Conservation (phyloP, 2,113 vertebrate genomes). For the Nycticebus coucang region DNA sequence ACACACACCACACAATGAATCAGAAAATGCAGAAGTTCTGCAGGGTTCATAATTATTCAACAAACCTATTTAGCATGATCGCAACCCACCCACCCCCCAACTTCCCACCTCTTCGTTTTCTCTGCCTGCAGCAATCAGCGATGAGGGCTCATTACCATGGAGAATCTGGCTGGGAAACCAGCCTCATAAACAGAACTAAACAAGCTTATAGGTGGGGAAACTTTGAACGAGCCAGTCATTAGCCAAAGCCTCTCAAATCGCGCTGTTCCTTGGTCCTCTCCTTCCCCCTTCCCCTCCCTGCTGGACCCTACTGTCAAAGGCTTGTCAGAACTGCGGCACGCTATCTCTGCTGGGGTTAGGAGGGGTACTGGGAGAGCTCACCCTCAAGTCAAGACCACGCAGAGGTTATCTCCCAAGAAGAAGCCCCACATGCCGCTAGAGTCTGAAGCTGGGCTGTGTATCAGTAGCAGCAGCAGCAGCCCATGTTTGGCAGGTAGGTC, state of each 20-base stretch:
- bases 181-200: conserved; percentile 54
- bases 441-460: not conserved
- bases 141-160: conserved; percentile 73
- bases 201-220: not conserved
- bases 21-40: conserved; percentile 80
- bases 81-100: conserved; percentile 1
- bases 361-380: not conserved
- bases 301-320: not conserved
- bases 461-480: fast-evolving
- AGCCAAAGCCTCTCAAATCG: conserved; percentile 53
- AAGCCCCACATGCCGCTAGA: fast-evolving
- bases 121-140: conserved; percentile 77
- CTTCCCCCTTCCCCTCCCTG: not conserved
- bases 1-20: conserved; percentile 72
- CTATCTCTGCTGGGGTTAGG: not conserved
- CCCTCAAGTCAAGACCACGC: not conserved
- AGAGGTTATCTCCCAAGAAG: not conserved
- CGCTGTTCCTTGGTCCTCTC: fast-evolving
- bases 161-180: conserved; percentile 75
- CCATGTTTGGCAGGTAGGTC: fast-evolving
- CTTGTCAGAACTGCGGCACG: too few relatives aligned
- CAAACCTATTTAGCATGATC: conserved; percentile 76
- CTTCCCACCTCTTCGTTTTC: not conserved
- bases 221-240: conserved; percentile 13
- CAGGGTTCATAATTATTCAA: conserved; percentile 81